Base-by-base conservation (phyloP, 2,888 invertebrate genomes). In the Nomada ruficornis region DNA sequence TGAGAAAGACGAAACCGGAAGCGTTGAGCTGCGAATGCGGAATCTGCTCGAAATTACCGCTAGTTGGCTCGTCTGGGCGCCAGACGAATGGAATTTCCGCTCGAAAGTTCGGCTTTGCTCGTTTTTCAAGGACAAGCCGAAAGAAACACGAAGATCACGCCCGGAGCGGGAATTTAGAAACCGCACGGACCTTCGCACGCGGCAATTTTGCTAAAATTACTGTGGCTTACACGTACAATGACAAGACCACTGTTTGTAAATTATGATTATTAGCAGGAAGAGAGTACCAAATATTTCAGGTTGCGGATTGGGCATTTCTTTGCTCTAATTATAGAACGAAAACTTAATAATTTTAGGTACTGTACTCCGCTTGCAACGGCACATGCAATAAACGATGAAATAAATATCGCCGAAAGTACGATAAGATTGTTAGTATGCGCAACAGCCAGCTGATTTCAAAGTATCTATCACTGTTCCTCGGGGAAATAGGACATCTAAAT, bases 71-170 rank as follows among this genome's bases (percentile, higher is more conserved):
- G 80, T 73, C 77, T 72, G 80, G 26, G 29, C 64, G 72, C 64
- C 63, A 81, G 81, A 76, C 78, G 77, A 84, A 84, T 80, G 77
- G 83, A 78, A 86, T 86, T 86, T 86, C 80, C 85, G 82, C 64
- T 77, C 59, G 74, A 59, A 70, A 70, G 84, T 78, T 80, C 44
- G 65, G 42, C 63, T 80, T 78, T 73, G 70, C 75, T 80, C 74
- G 67, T 77, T 82, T 75, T 69, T 64, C 44, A 26, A 47, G 36
- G 57, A 64, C 62, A 11, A 29, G 42, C 36, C 23, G 9, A 55
- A 74, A 78, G 57, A 54, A 73, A 65, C 20, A 11, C 44, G 11
- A 71, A 65, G 57, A 55, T 68, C 42, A n/a, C 55, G 20, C n/a
- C 5, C 50, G 15, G 26, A 63, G n/a, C 23, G 29, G 2, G 11